Evolutionary conservation across 1,140 invertebrate species (phyloP).

Genomic region (Varroa destructor): DNA sequence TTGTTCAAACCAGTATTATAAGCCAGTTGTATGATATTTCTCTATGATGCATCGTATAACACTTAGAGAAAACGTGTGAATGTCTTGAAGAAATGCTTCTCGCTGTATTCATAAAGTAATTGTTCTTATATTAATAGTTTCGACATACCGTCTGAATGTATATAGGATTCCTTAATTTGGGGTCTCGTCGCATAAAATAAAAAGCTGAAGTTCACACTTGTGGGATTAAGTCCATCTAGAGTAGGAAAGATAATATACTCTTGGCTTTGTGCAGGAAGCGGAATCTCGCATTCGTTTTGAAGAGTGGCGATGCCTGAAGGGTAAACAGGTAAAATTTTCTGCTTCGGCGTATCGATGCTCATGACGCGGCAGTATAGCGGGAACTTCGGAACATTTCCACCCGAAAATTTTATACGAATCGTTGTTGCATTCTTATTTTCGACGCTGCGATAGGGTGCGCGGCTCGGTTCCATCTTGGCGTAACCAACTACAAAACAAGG

Average conservation of each 20-base stretch:
- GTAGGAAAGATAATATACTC: constrained; percentile 12
- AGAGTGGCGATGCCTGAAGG: not conserved
- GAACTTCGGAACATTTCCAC: constrained; percentile 19
- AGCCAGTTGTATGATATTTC: too few relatives aligned
- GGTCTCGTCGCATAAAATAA: constrained; percentile 8
- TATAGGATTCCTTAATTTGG: constrained; percentile 7
- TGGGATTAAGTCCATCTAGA: constrained; percentile 15
- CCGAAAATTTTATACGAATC: constrained; percentile 14
- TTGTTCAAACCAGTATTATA: too few relatives aligned
- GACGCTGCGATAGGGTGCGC: constrained; percentile 15
- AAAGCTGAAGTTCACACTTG: constrained; percentile 16
- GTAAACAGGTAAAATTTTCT: not conserved
- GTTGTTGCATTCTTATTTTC: constrained; percentile 18
- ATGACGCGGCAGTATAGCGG: constrained; percentile 15
- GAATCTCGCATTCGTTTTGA: constrained; percentile 25
- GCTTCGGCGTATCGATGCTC: constrained; percentile 12
- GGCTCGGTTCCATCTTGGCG: constrained; percentile 16
- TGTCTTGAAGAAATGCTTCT: too few relatives aligned
- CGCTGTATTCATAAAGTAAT: not conserved
- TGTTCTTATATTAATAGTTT: not conserved
- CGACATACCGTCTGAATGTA: constrained; percentile 14
- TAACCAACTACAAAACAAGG: not conserved
- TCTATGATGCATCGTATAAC: too few relatives aligned
- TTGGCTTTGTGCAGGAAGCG: constrained; percentile 2
- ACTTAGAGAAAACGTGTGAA: too few relatives aligned